These are phyloP conservation scores for Lordiphosa fenestrarum DNA, from an alignment of 2,888 invertebrate species.

Conservation along the genomic window DNA sequence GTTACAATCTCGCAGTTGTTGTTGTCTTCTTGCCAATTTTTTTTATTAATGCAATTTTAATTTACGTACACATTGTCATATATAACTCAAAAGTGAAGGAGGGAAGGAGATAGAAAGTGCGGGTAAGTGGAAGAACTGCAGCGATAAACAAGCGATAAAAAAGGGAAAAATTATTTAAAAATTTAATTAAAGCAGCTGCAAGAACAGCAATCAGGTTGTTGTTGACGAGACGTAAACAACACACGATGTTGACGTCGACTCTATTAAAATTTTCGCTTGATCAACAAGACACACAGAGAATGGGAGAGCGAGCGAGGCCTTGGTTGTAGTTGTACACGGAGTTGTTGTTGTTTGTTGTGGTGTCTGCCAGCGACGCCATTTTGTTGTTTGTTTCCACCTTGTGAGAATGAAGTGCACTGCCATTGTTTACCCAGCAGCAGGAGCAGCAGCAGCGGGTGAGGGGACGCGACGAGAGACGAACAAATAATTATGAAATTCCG, in stretches of 20 bases:
- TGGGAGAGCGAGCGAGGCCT: conserved; percentile 14
- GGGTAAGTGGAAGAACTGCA: conserved; percentile 28
- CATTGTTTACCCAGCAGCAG: conserved; percentile 43
- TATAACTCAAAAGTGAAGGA: conserved; percentile 42
- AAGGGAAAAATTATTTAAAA: conserved; percentile 62
- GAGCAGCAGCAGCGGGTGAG: conserved; percentile 7
- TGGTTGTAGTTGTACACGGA: conserved; percentile 4
- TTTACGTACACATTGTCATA: conserved; percentile 67
- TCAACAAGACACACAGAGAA: conserved; percentile 52
- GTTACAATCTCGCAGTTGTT: conserved; percentile 47
- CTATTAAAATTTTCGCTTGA: conserved; percentile 68
- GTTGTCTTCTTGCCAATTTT: too few species aligned
- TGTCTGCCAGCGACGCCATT: conserved; percentile 46
- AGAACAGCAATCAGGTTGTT: conserved; percentile 40
- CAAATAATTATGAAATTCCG: conserved; percentile 56
- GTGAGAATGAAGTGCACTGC: conserved; percentile 12
- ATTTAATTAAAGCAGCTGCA: conserved; percentile 69
- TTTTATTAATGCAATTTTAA: conserved; percentile 56
- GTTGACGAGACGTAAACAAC: conserved; percentile 71
- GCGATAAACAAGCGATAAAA: conserved; percentile 69
- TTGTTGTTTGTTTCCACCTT: conserved; percentile 47
- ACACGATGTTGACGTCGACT: conserved; percentile 63
- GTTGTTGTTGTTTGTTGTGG: conserved; percentile 22
- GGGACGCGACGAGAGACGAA: not conserved
- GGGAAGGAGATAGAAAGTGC: conserved; percentile 5